Evolutionary conservation across 2,113 vertebrate species (phyloP).

Genomic region (Chascanopsetta lugubris): DNA sequence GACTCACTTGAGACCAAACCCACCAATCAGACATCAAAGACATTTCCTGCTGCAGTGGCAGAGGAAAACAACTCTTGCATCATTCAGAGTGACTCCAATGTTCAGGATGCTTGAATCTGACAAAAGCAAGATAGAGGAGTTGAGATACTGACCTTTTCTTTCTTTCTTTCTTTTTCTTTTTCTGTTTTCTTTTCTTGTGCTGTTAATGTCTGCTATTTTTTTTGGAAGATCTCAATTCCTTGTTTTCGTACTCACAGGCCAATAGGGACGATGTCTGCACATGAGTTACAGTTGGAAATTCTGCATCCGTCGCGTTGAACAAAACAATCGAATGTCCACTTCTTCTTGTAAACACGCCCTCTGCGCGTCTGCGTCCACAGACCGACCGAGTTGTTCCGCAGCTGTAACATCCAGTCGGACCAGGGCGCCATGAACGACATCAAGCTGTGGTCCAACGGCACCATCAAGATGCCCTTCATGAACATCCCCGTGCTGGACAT

Average conservation of each 20-base stretch:
- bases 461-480: conserved; percentile 98
- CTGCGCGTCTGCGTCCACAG: conserved; percentile 69
- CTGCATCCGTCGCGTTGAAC: too few relatives aligned
- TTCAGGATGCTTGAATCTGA: background rate
- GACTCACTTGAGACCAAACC: conserved; percentile 48
- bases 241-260: too few relatives aligned
- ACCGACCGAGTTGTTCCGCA: conserved; percentile 97
- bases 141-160: background rate
- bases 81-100: background rate
- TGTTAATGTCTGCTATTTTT: too few relatives aligned
- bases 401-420: conserved; percentile 96
- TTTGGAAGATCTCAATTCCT: too few relatives aligned
- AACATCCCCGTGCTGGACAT: conserved; percentile 98
- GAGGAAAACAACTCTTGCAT: conserved; percentile 26
- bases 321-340: background rate
- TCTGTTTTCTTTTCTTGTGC: background rate
- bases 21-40: conserved; percentile 60
- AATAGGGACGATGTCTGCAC: too few relatives aligned
- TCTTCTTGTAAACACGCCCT: background rate
- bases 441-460: conserved; percentile 97
- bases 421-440: conserved; percentile 98
- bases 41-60: conserved; percentile 30
- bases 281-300: too few relatives aligned
- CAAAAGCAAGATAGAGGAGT: background rate
- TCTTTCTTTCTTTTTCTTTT: background rate